Evolutionary conservation across 2,113 vertebrate species (phyloP).

Genomic region (Dascyllus trimaculatus): DNA sequence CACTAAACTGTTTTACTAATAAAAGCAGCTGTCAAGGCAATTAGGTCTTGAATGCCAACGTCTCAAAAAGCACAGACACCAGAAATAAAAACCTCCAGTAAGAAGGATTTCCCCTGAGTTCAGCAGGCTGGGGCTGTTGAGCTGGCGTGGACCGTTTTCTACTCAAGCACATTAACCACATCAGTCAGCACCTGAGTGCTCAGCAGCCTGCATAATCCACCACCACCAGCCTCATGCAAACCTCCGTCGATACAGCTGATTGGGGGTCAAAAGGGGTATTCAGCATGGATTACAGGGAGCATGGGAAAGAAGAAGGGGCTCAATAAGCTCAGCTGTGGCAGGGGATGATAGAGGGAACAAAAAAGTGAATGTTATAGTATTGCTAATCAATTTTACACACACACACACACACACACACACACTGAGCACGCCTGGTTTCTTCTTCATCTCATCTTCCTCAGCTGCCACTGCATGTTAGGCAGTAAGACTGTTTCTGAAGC

Average conservation of each 20-base stretch:
- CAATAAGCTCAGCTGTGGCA: constrained; percentile 12
- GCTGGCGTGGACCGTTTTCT: constrained; percentile 27
- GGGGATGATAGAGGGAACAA: constrained; percentile 29
- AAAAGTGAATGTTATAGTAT: constrained; percentile 6
- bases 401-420: neutral
- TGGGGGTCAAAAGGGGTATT: constrained; percentile 22
- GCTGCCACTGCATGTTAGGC: constrained; percentile 38
- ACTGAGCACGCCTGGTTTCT: neutral
- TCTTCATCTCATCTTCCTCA: constrained; percentile 1
- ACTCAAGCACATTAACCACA: constrained; percentile 56
- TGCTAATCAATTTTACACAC: constrained; percentile 41
- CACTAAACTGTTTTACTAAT: constrained; percentile 12
- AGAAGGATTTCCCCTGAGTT: constrained; percentile 53
- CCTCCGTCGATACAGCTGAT: constrained; percentile 45
- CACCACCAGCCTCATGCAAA: constrained; percentile 38
- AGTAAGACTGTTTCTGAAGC: neutral
- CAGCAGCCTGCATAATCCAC: constrained; percentile 47
- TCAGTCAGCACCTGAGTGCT: constrained; percentile 66
- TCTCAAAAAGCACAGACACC: constrained; percentile 13
- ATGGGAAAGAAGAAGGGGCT: constrained; percentile 57
- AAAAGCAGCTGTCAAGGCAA: constrained; percentile 35
- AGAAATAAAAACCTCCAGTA: constrained; percentile 7
- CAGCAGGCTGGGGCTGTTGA: constrained; percentile 51
- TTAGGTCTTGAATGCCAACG: constrained; percentile 8
- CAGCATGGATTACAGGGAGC: constrained; percentile 52